phyloP scores from a whole-genome alignment of 2,113 vertebrate species.

The Sphyrna mokarran region DNA sequence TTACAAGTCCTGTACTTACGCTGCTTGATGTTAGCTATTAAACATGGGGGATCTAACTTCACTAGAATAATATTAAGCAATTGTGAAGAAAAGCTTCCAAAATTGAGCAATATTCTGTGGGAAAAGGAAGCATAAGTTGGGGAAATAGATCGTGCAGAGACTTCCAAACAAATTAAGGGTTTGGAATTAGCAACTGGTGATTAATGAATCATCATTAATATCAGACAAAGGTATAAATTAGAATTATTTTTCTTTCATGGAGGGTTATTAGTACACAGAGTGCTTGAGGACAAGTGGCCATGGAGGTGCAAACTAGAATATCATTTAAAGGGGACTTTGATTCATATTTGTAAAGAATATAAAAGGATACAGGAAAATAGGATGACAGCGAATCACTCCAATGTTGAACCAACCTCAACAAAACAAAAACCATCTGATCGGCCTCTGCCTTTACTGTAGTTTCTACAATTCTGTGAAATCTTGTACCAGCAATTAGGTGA shows the following conservation, averaged over 20 bases:
- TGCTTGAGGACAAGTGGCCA: neutral
- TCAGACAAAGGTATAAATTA: neutral
- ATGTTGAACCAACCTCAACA: neutral
- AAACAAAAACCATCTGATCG: neutral
- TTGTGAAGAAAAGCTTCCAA: slow-evolving; percentile 9
- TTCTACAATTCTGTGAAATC: neutral
- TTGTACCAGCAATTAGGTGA: neutral
- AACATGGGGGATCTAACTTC: neutral
- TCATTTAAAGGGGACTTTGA: neutral
- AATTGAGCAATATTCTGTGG: neutral
- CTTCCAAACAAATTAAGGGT: neutral
- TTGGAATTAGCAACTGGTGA: neutral
- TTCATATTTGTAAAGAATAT: neutral
- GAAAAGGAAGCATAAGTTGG: neutral
- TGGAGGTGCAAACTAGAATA: neutral
- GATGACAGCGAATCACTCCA: neutral
- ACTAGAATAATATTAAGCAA: neutral
- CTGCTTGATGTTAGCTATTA: neutral
- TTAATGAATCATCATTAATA: neutral
- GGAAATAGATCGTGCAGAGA: neutral
- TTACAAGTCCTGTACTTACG: neutral
- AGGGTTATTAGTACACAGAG: neutral
- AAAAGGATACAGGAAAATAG: neutral
- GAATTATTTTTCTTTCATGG: neutral
- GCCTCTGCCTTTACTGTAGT: neutral